These are phyloP conservation scores for Origma solitaria DNA, from an alignment of 2,113 vertebrate genomes.

Conservation along the genomic window DNA sequence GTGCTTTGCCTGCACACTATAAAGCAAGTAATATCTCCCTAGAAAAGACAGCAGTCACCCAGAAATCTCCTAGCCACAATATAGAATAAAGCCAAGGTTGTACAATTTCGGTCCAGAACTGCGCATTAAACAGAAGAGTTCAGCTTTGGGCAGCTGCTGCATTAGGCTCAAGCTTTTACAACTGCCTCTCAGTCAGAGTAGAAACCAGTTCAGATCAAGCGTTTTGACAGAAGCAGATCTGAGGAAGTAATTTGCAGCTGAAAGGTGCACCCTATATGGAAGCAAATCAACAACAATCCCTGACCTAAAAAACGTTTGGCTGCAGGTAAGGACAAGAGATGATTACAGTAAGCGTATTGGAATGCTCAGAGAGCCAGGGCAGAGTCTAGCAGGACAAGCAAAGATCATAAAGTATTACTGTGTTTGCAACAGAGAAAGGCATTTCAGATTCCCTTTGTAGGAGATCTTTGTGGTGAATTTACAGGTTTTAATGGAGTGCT, in stretches of 20 bases:
- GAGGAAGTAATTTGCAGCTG: neutral
- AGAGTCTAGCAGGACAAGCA: neutral
- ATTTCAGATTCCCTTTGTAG: neutral
- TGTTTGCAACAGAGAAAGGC: neutral
- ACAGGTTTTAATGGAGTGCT: neutral
- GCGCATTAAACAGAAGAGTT: neutral
- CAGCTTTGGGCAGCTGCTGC: neutral
- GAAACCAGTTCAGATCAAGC: neutral
- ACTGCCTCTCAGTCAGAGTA: neutral
- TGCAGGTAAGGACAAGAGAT: neutral
- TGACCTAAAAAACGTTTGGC: neutral
- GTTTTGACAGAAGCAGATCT: neutral
- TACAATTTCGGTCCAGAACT: neutral
- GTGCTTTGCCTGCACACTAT: neutral
- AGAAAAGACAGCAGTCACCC: neutral
- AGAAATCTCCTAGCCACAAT: neutral
- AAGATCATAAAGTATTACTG: neutral
- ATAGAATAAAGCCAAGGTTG: neutral
- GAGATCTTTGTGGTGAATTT: neutral
- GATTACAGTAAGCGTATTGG: neutral
- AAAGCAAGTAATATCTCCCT: neutral
- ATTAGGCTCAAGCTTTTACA: neutral
- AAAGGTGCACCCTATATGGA: rapidly evolving
- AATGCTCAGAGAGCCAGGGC: neutral
- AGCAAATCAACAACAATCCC: neutral